Percentiles rank a stretch among this genome's conserved stretches.
Evolutionary conservation across 2,113 vertebrate genomes (phyloP).

Genomic region (Daphoenositta chrysoptera): DNA sequence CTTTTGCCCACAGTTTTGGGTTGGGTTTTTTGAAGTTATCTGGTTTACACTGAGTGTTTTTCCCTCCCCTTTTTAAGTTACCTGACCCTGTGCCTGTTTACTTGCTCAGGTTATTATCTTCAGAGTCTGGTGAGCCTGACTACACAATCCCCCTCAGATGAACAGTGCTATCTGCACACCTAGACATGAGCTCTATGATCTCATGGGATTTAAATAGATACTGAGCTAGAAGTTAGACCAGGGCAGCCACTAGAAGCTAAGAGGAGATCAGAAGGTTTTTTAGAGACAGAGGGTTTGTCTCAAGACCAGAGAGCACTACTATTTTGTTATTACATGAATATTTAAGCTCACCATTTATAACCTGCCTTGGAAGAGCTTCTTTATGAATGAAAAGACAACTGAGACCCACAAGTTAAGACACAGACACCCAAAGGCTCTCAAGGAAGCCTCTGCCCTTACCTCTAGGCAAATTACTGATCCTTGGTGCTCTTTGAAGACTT

Average conservation of each 20-base stretch:
- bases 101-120: background rate
- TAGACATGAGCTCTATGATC: background rate
- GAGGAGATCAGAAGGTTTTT: background rate
- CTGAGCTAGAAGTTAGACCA: background rate
- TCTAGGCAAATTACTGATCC: conserved; percentile 81
- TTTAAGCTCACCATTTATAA: background rate
- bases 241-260: background rate
- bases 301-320: background rate
- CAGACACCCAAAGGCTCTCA: fast-evolving
- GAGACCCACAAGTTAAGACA: background rate
- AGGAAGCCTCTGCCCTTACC: conserved; percentile 62
- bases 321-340: background rate
- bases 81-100: background rate
- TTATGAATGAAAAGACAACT: background rate
- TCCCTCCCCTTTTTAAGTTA: background rate
- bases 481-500: conserved; percentile 79
- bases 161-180: background rate
- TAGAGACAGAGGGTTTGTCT: background rate
- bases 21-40: background rate
- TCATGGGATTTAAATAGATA: background rate
- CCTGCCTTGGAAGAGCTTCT: background rate
- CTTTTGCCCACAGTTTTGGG: background rate
- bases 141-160: background rate
- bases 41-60: background rate
- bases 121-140: background rate